Base-by-base conservation (phyloP, 2,888 invertebrate species). In the Chalcis sispes region DNA sequence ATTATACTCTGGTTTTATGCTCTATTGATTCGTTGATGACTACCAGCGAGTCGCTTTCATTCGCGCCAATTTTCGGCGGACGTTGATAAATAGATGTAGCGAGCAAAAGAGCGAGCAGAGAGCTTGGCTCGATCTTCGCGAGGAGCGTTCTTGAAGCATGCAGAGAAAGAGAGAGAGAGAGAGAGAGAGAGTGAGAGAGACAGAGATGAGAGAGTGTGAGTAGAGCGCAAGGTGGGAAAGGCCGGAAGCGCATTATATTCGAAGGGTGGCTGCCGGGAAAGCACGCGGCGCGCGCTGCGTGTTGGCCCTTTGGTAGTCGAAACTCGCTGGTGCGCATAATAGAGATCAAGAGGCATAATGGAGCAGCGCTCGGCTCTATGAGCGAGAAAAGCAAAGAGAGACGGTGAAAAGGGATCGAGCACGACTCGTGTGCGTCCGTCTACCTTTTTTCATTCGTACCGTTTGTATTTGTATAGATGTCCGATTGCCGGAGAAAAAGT, bases 341-440 rank as follows among this genome's bases (percentile, higher is more conserved):
- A 23, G 73, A 73, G 73, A 73, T 73, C 73, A 66, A 66, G 59
- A 61, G 66, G 64, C 18, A 72, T 72, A 72, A 72, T 72, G 48
- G 72, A 72, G 64, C 72, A n/a, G 40, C 62, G 32, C 20, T 40
- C 52, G 25, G 48, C 27, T 25, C 15, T 7, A 64, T 29, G 42
- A 72, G 46, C 50, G 32, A 56, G 48, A 29, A 29, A 62, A 27
- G 27, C 20, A 61, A 18, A 29, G 48, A 20, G 52, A 52, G 18
- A 18, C 64, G 27, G 20, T 40, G 56, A 58, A 66, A 67, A 56
- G 46, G 29, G n/a, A n/a, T n/a, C 13, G 67, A 67, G 58, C 67
- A 66, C 56, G 42, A 54, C 40, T 64, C 46, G 61, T 46, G 64
- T n/a, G n/a, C n/a, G n/a, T n/a, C n/a, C n/a, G n/a, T n/a, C n/a